Base-by-base conservation (phyloP, 1,140 invertebrate species). In the Drosophila murphyi region DNA sequence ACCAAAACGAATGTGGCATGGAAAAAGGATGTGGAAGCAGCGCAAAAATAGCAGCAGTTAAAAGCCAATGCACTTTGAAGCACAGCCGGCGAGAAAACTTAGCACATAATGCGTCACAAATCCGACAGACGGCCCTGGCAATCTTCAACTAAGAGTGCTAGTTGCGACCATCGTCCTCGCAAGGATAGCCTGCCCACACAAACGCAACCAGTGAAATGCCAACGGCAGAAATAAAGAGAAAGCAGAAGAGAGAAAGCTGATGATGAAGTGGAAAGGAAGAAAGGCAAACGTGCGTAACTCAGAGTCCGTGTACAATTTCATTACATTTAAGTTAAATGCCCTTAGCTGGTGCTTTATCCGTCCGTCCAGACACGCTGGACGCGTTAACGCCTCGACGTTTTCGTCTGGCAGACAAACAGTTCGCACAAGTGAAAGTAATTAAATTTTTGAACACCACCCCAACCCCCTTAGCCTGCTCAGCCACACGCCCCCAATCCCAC, bases 371-470 rank as follows among this genome's bases (percentile, higher is more conserved):
- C 5, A 48, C 45, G 29, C 41, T 50, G 32, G 3, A 41, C 20
- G 47, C 8, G n/a, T 39, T 28, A 39, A 43, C 12, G 43, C 8
- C 20, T 39, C 28, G 47, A 43, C 12, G 43, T 43, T 45, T 29
- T 63, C 8, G 81, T 48, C 67, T 78, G 82, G 39, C 74, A 87
- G 82, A 85, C 82, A 86, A 85, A 86, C 82, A 78, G 70, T 75
- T 78, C 74, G 82, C 82, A 86, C 75, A 82, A 88, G 85, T 89
- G 83, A 88, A 88, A 88, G 83, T 88, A 88, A 88, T 88, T 88
- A 89, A 89, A 88, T 88, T 88, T 88, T 88, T 88, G 73, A 89
- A 72, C 82, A 47, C 43, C 45, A 12, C 61, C 72, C 55, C 32
- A n/a, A 35, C 32, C 45, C 55, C 39, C 39, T n/a, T 20, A 20